These are phyloP conservation scores for Temnothorax longispinosus DNA, from an alignment of 1,140 invertebrate genomes.

Conservation along the genomic window DNA sequence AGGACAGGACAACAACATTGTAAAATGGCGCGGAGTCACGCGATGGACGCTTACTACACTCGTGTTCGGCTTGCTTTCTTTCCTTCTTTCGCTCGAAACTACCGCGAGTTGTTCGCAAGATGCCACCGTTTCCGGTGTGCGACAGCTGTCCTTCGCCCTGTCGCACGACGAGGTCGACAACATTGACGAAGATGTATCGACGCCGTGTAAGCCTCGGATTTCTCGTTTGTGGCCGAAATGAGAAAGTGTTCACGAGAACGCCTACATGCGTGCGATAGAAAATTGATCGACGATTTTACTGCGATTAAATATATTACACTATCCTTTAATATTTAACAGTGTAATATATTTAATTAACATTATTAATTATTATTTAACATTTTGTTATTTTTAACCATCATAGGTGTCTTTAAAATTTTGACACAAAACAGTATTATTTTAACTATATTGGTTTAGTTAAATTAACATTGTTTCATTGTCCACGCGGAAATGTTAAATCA, in stretches of 20 bases:
- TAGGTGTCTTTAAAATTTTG: no score
- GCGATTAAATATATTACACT: not conserved
- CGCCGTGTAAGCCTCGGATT: conserved; percentile 36
- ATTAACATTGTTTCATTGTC: no score
- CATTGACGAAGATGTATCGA: conserved; percentile 65
- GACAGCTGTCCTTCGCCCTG: conserved; percentile 71
- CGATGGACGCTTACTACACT: conserved; percentile 35
- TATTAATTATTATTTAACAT: no score
- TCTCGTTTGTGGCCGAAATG: conserved; percentile 21
- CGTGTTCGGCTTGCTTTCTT: conserved; percentile 11
- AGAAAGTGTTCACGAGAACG: not conserved
- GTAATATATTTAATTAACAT: no score
- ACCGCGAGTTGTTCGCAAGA: conserved; percentile 71
- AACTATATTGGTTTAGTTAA: no score
- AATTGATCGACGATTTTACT: conserved; percentile 1
- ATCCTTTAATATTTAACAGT: no score
- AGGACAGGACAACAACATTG: conserved; percentile 48
- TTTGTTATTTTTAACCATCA: no score
- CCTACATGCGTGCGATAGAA: not conserved
- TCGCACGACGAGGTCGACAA: conserved; percentile 53
- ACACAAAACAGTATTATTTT: no score
- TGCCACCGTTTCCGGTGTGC: conserved; percentile 71
- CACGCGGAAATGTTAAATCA: not conserved
- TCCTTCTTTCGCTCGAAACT: conserved; percentile 16
- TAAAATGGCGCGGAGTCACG: conserved; percentile 66